Evolutionary conservation across 2,888 invertebrate genomes (phyloP).

Genomic region (Brenthis daphne): DNA sequence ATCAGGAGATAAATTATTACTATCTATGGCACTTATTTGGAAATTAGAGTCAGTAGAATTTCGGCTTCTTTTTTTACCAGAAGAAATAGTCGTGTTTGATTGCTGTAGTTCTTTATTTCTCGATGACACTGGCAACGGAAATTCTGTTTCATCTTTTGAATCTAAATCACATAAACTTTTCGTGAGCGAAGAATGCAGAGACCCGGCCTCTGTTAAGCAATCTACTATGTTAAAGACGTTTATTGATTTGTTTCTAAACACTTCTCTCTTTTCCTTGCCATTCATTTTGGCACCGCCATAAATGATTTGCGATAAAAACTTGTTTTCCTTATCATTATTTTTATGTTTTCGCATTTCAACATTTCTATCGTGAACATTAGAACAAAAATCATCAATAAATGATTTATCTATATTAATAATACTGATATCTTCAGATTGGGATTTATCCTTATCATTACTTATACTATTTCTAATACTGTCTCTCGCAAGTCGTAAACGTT

Average conservation of each 20-base stretch:
- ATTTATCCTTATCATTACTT: conserved; percentile 50
- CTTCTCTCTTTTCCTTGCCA: conserved; percentile 72
- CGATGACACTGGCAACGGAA: conserved; percentile 62
- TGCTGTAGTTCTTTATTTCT: conserved; percentile 68
- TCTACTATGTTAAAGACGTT: conserved; percentile 77
- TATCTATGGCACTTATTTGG: conserved; percentile 67
- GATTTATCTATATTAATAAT: conserved; percentile 65
- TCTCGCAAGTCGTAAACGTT: conserved; percentile 60
- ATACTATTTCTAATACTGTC: conserved; percentile 62
- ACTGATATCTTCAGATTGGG: conserved; percentile 58
- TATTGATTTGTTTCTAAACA: conserved; percentile 77
- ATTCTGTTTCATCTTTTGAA: conserved; percentile 66
- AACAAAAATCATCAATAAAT: conserved; percentile 58
- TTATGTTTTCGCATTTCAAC: conserved; percentile 59
- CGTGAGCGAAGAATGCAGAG: conserved; percentile 72
- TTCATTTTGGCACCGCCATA: conserved; percentile 55
- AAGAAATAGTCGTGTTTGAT: conserved; percentile 74
- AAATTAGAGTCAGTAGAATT: conserved; percentile 78
- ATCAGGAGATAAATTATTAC: conserved; percentile 65
- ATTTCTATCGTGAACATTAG: conserved; percentile 50
- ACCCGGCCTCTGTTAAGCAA: conserved; percentile 70
- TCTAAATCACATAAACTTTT: conserved; percentile 77
- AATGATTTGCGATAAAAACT: conserved; percentile 55
- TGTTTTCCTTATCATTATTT: conserved; percentile 70
- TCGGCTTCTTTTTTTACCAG: conserved; percentile 76